Percentiles rank a stretch among this genome's conserved stretches.
phyloP scores from a whole-genome alignment of 2,113 vertebrate genomes.

The Ceratotherium simum region DNA sequence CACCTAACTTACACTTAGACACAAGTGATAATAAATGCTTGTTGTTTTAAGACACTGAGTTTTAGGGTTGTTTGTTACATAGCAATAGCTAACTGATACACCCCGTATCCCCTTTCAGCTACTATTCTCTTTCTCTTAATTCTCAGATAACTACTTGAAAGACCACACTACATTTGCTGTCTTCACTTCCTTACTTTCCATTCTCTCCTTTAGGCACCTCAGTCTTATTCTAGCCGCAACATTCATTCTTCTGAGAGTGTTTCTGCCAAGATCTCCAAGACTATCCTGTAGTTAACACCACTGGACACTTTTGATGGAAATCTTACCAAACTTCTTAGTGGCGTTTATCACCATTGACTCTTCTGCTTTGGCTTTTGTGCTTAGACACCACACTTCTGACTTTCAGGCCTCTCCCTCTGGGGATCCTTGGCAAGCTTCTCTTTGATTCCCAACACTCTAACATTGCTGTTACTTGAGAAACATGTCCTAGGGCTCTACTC shows the following conservation, averaged over 20 bases:
- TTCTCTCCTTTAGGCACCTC: not conserved
- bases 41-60: not conserved
- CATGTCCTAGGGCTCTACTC: not conserved
- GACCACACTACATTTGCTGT: not conserved
- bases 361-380: not conserved
- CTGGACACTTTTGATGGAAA: not conserved
- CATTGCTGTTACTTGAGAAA: not conserved
- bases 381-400: not conserved
- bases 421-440: not conserved
- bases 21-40: not conserved
- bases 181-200: not conserved
- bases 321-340: not conserved
- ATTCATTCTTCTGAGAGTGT: not conserved
- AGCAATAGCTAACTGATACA: not conserved
- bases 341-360: not conserved
- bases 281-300: not conserved
- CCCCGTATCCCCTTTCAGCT: not conserved
- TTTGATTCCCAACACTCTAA: not conserved
- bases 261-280: slow-evolving; percentile 4
- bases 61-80: not conserved
- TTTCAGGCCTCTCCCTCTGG: not conserved
- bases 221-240: not conserved
- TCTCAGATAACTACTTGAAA: not conserved
- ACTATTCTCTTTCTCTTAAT: not conserved
- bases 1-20: not conserved